Evolutionary conservation across 2,797 vertebrate species (phyloP).

Genomic region (Pagetopsis macropterus): DNA sequence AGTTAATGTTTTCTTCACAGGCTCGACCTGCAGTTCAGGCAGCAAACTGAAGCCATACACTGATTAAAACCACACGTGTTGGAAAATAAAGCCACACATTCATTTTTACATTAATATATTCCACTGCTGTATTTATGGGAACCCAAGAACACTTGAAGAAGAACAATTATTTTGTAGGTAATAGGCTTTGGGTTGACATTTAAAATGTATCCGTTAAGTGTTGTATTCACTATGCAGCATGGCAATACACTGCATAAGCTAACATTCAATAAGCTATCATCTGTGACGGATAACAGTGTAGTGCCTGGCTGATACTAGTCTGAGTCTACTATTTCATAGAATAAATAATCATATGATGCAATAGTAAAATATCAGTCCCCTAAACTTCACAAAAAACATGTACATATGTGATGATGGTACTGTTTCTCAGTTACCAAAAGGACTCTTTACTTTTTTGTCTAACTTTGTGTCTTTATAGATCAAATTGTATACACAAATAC

Average conservation of each 20-base stretch:
- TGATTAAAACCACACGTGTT: background rate
- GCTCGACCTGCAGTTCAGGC: constrained; percentile 29
- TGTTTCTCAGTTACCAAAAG: background rate
- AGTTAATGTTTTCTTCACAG: constrained; percentile 29
- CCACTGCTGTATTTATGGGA: background rate
- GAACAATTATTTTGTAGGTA: too few species aligned
- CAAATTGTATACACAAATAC: background rate
- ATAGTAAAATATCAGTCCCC: background rate
- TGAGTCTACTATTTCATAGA: background rate
- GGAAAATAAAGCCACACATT: constrained; percentile 14
- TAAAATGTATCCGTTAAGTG: background rate
- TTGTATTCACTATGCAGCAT: background rate
- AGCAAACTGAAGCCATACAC: constrained; percentile 22
- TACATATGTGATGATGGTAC: background rate
- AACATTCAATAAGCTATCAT: background rate
- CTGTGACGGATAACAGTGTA: background rate
- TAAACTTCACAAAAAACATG: background rate
- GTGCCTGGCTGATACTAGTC: constrained; percentile 16
- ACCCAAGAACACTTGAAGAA: too few species aligned
- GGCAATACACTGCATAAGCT: background rate
- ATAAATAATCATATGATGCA: background rate
- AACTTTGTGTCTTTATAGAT: background rate
- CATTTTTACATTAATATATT: background rate
- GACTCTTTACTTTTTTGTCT: background rate
- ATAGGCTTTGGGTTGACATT: too few species aligned